A percentile compares a stretch with the other conserved stretches of the same genome.
Conservation (phyloP, 2,888 invertebrate genomes). For the Eumacrocentrus americanus region DNA sequence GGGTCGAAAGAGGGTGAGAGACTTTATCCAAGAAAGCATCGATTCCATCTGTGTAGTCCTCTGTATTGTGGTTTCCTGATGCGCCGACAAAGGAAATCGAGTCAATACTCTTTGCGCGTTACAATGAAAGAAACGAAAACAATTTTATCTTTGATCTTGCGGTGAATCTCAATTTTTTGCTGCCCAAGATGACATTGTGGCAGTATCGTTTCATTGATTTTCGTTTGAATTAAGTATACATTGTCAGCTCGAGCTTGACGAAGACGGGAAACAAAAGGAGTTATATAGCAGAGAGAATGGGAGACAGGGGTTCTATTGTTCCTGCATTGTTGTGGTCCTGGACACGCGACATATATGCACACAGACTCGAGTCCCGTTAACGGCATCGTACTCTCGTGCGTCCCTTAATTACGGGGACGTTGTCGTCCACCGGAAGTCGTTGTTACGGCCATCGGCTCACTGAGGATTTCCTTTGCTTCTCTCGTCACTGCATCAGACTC, state of each 20-base stretch:
- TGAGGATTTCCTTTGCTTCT: slow-evolving; percentile 32
- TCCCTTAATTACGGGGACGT: slow-evolving; percentile 44
- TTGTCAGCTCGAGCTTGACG: background rate
- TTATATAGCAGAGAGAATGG: slow-evolving; percentile 13
- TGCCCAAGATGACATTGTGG: background rate
- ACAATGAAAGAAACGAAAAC: background rate
- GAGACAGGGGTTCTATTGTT: slow-evolving; percentile 19
- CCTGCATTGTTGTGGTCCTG: slow-evolving; percentile 20
- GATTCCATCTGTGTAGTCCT: slow-evolving; percentile 5
- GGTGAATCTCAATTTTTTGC: background rate
- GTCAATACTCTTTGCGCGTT: background rate
- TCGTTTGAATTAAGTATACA: slow-evolving; percentile 1
- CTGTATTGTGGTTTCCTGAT: background rate
- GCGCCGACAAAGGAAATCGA: background rate
- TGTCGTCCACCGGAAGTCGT: slow-evolving; percentile 47
- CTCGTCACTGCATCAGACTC: background rate
- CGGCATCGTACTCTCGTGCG: slow-evolving; percentile 40
- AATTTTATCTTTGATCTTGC: background rate
- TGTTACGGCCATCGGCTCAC: slow-evolving; percentile 47
- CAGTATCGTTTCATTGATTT: background rate
- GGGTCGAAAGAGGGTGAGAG: background rate
- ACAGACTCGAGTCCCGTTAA: slow-evolving; percentile 42
- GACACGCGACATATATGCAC: slow-evolving; percentile 5
- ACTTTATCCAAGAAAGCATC: slow-evolving; percentile 16
- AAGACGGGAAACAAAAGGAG: slow-evolving; percentile 6